These are phyloP conservation scores for Ormia ochracea DNA, from an alignment of 2,888 invertebrate species.

Conservation along the genomic window DNA sequence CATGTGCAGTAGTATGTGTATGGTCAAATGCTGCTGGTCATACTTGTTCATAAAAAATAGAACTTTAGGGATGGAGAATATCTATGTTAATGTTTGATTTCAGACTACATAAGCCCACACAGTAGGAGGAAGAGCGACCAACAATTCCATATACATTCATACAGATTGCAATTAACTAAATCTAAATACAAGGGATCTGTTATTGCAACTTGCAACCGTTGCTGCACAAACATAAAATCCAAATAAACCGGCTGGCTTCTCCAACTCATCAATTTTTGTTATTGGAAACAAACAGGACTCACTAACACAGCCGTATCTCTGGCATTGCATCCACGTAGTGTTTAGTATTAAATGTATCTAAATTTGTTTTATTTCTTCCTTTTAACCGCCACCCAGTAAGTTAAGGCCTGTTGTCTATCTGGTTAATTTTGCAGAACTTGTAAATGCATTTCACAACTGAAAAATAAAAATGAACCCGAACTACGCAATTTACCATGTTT, in stretches of 20 bases:
- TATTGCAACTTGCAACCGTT: slow-evolving; percentile 23
- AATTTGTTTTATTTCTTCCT: slow-evolving; percentile 31
- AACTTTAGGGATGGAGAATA: background rate
- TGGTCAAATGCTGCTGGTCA: too few species aligned
- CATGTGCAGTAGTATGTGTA: background rate
- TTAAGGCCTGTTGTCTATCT: slow-evolving; percentile 5
- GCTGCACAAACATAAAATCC: background rate
- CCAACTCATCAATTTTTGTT: slow-evolving; percentile 45
- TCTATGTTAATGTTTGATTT: too few species aligned
- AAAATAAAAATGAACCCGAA: background rate
- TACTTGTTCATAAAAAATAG: background rate
- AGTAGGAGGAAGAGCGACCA: slow-evolving; percentile 13
- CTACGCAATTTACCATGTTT: slow-evolving; percentile 43
- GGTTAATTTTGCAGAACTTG: background rate
- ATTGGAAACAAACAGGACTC: background rate
- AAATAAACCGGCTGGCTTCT: slow-evolving; percentile 18
- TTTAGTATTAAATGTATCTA: slow-evolving; percentile 57
- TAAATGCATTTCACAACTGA: slow-evolving; percentile 26
- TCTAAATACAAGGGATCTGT: slow-evolving; percentile 41
- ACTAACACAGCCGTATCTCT: background rate
- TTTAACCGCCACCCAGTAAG: background rate
- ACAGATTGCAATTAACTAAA: slow-evolving; percentile 58
- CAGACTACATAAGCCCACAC: background rate
- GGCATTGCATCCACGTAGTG: slow-evolving; percentile 34
- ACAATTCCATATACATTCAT: slow-evolving; percentile 18